Base-by-base conservation (phyloP, 2,113 vertebrate species). In the Hypanus sabinus region DNA sequence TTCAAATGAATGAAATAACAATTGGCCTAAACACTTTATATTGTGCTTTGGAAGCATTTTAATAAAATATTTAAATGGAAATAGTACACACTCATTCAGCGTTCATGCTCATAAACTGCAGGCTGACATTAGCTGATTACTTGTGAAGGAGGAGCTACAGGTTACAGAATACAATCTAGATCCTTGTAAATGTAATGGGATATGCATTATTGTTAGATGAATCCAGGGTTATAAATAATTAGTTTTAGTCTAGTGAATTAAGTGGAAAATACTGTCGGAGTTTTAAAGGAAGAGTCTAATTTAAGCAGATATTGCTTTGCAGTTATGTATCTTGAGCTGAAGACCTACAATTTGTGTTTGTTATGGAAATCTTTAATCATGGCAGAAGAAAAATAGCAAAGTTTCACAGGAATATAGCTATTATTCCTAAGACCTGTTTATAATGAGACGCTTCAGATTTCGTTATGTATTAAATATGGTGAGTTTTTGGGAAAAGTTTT, bases 401-500 rank as follows among this genome's bases (percentile, higher is more conserved):
- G 57, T 93, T 71, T 71, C 38, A 55, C 70, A 3, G 36, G 38
- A 93, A 30, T 71, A 73, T 38, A 36, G n/a, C 24, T 73, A 70
- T 27, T 22, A 11, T 73, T 73, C 73, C 4, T 93, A 71, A 93
- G 70, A 38, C 27, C 70, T 1, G 36, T 93, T 46, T 38, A 71
- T 33, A 95, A 98, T 98, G 97, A 97, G 96, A 95, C 97, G 98
- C 96, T 98, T 98, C 96, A 97, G 97, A 93, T 98, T 98, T 95
- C 97, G 97, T 96, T 98, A 98, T 94, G 97, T 98, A 75, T 98
- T 97, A 97, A 97, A 98, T 95, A 96, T 97, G 98, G 98, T 98
- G 96, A 98, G 98, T 97, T 95, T 94, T 94, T 81, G 55, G 55
- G 22, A 83, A 95, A 94, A 95, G 95, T 95, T 94, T 95, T 24